Base-by-base conservation (phyloP, 2,888 invertebrate species). In the Mantis religiosa region DNA sequence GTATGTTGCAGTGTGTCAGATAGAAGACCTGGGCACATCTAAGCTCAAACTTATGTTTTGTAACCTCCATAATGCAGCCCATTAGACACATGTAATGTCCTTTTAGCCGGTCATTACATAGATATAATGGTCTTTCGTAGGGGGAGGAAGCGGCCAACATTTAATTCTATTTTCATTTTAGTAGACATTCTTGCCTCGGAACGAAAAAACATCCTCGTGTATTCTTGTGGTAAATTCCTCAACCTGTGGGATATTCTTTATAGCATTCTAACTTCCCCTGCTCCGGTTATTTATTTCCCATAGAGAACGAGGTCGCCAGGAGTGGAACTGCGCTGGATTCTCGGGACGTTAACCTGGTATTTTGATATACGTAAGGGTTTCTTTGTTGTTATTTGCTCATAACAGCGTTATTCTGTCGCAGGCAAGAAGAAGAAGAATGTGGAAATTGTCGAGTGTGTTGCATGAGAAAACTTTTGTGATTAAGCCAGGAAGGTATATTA, bases 231-330 rank as follows among this genome's bases (percentile, higher is more conserved):
- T 41, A n/a, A 34, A 82, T 81, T 85, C 41, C 85, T 85, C 28
- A 71, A 85, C 82, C 88, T 83, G 88, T 71, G 47, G 88, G 85
- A 85, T 82, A 85, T 88, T 81, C 85, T 88, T 88, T 88, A 88
- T 88, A 28, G 88, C 41, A 71, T 28, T 25, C 28, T 81, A 82
- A 41, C 85, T 25, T 27, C 85, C 15, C 34, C 30, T 47, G 85
- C 47, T 85, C 34, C 83, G 83, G 85, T 85, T 34, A 85, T 41
- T 30, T 28, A 83, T 83, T 71, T 71, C 54, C 20, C 83, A 30
- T 83, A 20, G 83, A 71, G 54, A 71, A 71, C 20, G 54, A 20
- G 54, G 54, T 71, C 54, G 54, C 20, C 15, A 20, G 15, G 3
- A 71, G 25, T 71, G 54, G 25, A 71, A 71, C 54, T 71, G 54